phyloP scores from a whole-genome alignment of 2,888 invertebrate species.

The Sympetrum striolatum region DNA sequence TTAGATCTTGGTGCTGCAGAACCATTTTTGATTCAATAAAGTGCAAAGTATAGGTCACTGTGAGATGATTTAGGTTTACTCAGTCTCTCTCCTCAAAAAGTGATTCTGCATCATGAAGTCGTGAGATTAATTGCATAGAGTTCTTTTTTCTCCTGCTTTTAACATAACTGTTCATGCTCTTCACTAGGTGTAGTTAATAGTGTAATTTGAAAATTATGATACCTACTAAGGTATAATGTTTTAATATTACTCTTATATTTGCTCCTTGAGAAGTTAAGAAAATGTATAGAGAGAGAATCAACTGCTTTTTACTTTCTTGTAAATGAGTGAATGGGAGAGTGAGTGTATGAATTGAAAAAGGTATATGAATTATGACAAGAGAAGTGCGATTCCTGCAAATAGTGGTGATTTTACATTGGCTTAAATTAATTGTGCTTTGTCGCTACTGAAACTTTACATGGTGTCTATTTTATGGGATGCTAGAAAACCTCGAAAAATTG shows the following conservation, averaged over 20 bases:
- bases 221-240: constrained; percentile 17
- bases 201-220: constrained; percentile 27
- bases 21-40: constrained; percentile 43
- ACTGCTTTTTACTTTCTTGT: constrained; percentile 36
- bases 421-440: constrained; percentile 44
- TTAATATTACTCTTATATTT: constrained; percentile 38
- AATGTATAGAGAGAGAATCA: constrained; percentile 34
- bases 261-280: constrained; percentile 38
- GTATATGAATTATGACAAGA: constrained; percentile 21
- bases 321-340: background rate
- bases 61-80: constrained; percentile 24
- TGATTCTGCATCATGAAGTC: constrained; percentile 37
- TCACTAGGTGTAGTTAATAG: constrained; percentile 36
- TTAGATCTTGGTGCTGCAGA: constrained; percentile 37
- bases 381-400: constrained; percentile 35
- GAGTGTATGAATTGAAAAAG: background rate
- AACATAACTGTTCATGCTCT: constrained; percentile 42
- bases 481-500: constrained; percentile 13
- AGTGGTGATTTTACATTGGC: constrained; percentile 42
- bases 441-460: constrained; percentile 40
- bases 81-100: constrained; percentile 15
- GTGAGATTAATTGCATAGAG: constrained; percentile 10
- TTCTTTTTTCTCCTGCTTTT: constrained; percentile 33
- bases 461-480: constrained; percentile 39
- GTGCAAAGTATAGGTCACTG: constrained; percentile 39